Base-by-base conservation (phyloP, 2,113 vertebrate genomes). In the Psophia crepitans region DNA sequence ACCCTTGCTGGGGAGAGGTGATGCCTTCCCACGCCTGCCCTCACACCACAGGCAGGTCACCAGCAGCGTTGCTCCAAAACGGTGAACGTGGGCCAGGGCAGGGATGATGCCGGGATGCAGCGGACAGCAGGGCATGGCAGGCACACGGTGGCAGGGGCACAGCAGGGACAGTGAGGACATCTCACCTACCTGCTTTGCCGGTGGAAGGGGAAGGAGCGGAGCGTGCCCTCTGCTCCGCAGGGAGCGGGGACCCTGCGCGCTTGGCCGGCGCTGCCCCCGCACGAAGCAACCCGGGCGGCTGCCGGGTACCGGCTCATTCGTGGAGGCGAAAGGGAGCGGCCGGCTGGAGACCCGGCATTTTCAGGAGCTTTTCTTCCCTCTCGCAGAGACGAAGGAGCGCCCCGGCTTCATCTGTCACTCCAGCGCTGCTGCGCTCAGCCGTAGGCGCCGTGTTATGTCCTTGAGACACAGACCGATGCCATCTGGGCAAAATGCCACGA, bases 401-500 rank as follows among this genome's bases (percentile, higher is more conserved):
- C 78, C 43, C 1, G 10, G 84, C 71, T 46, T 89, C 93, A 86
- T 85, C 95, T 49, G 39, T 51, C 70, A 54, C 61, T 33, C 56
- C 6, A 4, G 63, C 4, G 19, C 93, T 32, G 64, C 66, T 14
- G 87, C 27, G 2, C 65, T 4, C 49, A 77, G 73, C 66, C 14
- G 43, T 46, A n/a, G 43, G 69, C 54, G 9, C 84, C 4, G 35
- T 15, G 37, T 79, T 84, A 66, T 46, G 73, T 90, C 91, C 95
- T 89, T 80, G 91, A 92, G 95, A 73, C 69, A 53, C 93, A 80
- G 82, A 71, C 73, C 6, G 37, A 53, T 86, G 95, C 91, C 95
- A 95, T 79, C 65, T 91, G 84, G 91, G 93, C 87, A 83, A 93
- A 91, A 89, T 79, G 87, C 93, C 91, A 87, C 4, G 4, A 66